Conservation (phyloP, 1,140 invertebrate species). For the Orchesella cincta region DNA sequence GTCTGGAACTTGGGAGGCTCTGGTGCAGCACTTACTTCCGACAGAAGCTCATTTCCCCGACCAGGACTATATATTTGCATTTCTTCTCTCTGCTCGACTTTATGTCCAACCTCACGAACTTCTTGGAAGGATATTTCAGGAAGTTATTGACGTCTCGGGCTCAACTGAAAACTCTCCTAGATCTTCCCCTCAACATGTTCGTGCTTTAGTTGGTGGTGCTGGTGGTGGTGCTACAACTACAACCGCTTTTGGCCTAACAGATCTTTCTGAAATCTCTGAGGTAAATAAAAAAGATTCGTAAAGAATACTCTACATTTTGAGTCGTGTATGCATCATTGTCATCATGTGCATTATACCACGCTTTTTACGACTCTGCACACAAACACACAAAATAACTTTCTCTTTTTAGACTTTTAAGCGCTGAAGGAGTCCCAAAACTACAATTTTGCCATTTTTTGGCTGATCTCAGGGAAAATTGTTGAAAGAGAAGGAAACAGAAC, state of each 20-base stretch:
- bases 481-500: not conserved
- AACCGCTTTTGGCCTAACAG: not conserved
- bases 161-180: not conserved
- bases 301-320: too few relatives aligned
- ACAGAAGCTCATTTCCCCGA: conserved; percentile 84
- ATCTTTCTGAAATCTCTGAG: conserved; percentile 4
- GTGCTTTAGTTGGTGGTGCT: not conserved
- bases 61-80: conserved; percentile 86
- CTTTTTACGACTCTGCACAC: not conserved
- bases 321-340: too few relatives aligned
- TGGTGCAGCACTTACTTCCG: conserved; percentile 86
- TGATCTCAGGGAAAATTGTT: not conserved
- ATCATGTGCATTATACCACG: not conserved
- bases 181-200: not conserved
- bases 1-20: conserved; percentile 78
- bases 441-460: not conserved
- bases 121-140: conserved; percentile 59
- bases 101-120: conserved; percentile 90
- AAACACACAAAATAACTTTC: not conserved
- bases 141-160: conserved; percentile 20
- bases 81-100: conserved; percentile 84
- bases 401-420: not conserved
- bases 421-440: not conserved
- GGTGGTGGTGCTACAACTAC: not conserved
- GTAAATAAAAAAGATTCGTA: not conserved